A percentile compares a stretch with the other conserved stretches of the same genome.
Conservation (phyloP, 2,888 invertebrate genomes). For the Elegia similella region DNA sequence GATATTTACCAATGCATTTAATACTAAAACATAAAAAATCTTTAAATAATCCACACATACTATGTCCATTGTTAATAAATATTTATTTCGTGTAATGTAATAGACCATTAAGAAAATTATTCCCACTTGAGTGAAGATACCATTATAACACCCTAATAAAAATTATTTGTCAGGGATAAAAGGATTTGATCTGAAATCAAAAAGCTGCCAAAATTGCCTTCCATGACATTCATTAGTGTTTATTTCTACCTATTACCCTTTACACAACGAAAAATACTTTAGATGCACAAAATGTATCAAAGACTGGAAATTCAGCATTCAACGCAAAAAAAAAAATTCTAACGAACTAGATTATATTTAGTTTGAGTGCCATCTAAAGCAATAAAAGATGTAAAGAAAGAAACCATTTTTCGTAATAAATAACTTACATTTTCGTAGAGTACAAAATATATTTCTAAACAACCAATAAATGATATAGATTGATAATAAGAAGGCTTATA, state of each 20-base stretch:
- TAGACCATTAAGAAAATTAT: background rate
- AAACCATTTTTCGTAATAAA: background rate
- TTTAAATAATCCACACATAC: background rate
- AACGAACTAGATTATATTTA: background rate
- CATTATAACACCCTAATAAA: too few species aligned
- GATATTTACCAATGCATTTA: too few species aligned
- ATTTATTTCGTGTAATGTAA: background rate
- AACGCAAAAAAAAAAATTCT: background rate
- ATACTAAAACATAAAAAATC: too few species aligned
- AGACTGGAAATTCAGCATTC: background rate
- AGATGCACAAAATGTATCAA: background rate
- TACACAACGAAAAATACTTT: background rate
- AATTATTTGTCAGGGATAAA: background rate
- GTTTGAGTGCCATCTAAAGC: background rate
- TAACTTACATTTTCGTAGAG: too few species aligned
- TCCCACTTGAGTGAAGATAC: background rate
- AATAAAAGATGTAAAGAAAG: background rate
- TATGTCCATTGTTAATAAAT: background rate
- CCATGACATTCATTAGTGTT: constrained; percentile 18
- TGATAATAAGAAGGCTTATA: background rate
- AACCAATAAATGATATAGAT: background rate
- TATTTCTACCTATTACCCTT: background rate
- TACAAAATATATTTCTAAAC: background rate
- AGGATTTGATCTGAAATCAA: constrained; percentile 6
- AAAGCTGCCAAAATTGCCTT: constrained; percentile 39